Evolutionary conservation across 1,140 invertebrate genomes (phyloP), one percentile per base, ranked within the genome.

Genomic region (Magallana ariakensis): DNA sequence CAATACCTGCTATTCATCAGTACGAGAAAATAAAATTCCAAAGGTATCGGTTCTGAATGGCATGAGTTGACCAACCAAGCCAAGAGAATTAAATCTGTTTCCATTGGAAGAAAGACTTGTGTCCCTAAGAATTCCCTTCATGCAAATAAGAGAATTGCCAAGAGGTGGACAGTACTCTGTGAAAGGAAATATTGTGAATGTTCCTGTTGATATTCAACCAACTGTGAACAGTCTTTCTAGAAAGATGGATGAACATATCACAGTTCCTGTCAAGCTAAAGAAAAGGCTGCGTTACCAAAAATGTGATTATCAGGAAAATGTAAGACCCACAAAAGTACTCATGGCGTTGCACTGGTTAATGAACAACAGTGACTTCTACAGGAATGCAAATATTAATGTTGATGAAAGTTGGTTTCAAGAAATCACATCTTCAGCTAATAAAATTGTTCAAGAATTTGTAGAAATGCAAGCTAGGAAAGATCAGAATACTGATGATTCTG

Each of bases 221-320:
- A 88, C 87, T n/a, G 53, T 89, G 5, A 84, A 89, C 56, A 57
- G 80, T 57, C 53, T 89, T 10, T 86, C 89, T 10, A 60, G 89
- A 62, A 53, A 16, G 62, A 58, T 86, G 11, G 84, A 87, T 87
- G 66, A 89, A 15, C 60, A 56, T 54, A 62, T 22, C 33, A 89
- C 86, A 53, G 84, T 89, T 57, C 19, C 88, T 16, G 84, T 87
- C 7, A 87, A 87, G 56, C 46, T 89, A 56, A 89, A 89, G 60
- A 82, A 83, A 82, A 80, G 83, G 46, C 15, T 89, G n/a, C 80
- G 62, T 33, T 85, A 87, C 56, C 84, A 81, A n/a, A 16, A 54
- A 60, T 75, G 53, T 85, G 83, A 66, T 53, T 80, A 46, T 46
- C 85, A 26, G 55, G 85, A 89, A 89, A 89, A 87, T 86, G 54